phyloP scores from a whole-genome alignment of 2,113 vertebrate genomes.

The Rafetus swinhoei region DNA sequence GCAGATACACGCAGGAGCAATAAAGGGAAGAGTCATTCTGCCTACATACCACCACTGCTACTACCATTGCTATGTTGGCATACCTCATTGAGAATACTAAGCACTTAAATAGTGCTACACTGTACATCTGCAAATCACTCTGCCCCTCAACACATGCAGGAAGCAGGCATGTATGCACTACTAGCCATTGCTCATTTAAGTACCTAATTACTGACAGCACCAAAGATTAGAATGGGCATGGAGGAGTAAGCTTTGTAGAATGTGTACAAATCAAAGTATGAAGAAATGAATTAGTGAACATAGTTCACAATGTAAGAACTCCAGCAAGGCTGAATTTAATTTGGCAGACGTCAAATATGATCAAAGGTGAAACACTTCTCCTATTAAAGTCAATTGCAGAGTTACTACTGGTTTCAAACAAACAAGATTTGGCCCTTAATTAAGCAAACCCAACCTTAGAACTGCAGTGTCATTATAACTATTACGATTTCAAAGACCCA shows the following conservation, averaged over 20 bases:
- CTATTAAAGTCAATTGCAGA: background rate
- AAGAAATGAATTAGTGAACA: background rate
- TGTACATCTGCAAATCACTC: background rate
- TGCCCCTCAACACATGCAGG: background rate
- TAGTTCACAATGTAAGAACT: background rate
- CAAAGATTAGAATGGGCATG: background rate
- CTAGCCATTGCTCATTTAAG: background rate
- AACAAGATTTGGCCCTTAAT: background rate
- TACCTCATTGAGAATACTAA: rapidly evolving
- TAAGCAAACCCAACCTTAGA: background rate
- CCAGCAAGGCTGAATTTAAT: background rate
- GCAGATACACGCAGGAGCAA: background rate
- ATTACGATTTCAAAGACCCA: background rate
- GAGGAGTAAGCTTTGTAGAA: background rate
- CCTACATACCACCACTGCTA: background rate
- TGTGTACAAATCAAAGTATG: background rate
- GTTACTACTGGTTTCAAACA: background rate
- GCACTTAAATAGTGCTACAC: background rate
- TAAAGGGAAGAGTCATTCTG: background rate
- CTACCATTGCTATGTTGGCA: background rate
- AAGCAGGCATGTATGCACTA: background rate
- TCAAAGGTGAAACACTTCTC: background rate
- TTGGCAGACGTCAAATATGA: background rate
- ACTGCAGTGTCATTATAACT: background rate
- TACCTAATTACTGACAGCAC: background rate